phyloP scores from a whole-genome alignment of 2,888 invertebrate genomes.

The Globia sparganii region DNA sequence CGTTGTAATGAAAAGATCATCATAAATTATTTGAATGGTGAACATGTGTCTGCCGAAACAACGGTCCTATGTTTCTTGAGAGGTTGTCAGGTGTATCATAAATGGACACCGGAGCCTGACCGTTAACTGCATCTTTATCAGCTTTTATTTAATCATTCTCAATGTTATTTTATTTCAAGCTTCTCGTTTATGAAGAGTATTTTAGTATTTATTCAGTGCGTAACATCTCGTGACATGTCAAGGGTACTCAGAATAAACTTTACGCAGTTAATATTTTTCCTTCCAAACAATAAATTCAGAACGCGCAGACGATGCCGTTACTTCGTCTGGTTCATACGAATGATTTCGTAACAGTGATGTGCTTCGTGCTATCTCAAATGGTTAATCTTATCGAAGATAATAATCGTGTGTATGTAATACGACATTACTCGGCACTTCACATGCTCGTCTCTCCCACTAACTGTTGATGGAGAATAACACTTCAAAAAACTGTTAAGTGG shows the following conservation, averaged over 20 bases:
- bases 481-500: constrained; percentile 1
- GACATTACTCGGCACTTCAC: constrained; percentile 34
- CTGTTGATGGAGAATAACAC: not conserved
- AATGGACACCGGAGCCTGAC: not conserved
- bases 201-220: constrained; percentile 11
- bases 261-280: constrained; percentile 18
- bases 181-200: not conserved
- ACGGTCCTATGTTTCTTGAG: not conserved
- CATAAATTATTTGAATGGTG: not conserved
- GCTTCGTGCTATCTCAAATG: constrained; percentile 27
- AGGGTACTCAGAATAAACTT: constrained; percentile 36
- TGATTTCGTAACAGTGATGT: constrained; percentile 45
- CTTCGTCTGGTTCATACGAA: constrained; percentile 10
- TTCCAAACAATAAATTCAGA: constrained; percentile 26
- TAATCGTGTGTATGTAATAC: constrained; percentile 19
- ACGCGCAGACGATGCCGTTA: not conserved
- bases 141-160: not conserved
- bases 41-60: not conserved
- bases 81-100: not conserved
- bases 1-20: not conserved
- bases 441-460: constrained; percentile 6
- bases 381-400: constrained; percentile 37
- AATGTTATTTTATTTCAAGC: not conserved
- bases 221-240: constrained; percentile 13
- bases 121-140: not conserved